Evolutionary conservation across 2,888 invertebrate genomes (phyloP).

Genomic region (Creontiades dilutus): DNA sequence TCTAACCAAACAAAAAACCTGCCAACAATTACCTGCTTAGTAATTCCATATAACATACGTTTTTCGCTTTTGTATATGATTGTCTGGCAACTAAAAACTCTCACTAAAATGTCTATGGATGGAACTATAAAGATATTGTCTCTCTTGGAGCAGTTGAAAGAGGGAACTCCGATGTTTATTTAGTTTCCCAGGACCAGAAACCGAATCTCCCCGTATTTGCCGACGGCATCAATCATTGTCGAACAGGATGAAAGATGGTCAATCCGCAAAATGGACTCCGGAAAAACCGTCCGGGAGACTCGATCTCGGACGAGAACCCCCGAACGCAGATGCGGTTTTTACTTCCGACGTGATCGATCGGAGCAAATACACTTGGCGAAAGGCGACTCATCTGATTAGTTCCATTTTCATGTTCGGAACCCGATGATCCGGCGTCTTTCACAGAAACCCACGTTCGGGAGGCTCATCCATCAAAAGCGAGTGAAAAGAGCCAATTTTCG

Average conservation of each 20-base stretch:
- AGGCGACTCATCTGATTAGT: constrained; percentile 24
- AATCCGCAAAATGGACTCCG: constrained; percentile 68
- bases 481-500: not conserved
- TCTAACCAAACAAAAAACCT: no score
- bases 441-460: not conserved
- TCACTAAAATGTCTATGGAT: no score
- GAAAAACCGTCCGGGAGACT: not conserved
- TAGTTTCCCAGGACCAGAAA: not conserved
- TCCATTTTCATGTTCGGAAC: constrained; percentile 20
- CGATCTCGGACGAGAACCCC: not conserved
- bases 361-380: constrained; percentile 30
- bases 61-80: no score
- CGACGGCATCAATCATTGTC: constrained; percentile 66
- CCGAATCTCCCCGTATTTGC: constrained; percentile 5
- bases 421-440: not conserved
- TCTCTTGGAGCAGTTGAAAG: no score
- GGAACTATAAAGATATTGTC: no score
- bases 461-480: constrained; percentile 17
- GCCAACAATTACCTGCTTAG: no score
- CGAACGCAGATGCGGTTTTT: constrained; percentile 53
- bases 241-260: constrained; percentile 69
- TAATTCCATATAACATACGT: no score
- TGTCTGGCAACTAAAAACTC: no score
- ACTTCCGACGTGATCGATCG: constrained; percentile 43
- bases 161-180: not conserved